Conservation (phyloP, 2,797 vertebrate species). For the Anguilla obscura region DNA sequence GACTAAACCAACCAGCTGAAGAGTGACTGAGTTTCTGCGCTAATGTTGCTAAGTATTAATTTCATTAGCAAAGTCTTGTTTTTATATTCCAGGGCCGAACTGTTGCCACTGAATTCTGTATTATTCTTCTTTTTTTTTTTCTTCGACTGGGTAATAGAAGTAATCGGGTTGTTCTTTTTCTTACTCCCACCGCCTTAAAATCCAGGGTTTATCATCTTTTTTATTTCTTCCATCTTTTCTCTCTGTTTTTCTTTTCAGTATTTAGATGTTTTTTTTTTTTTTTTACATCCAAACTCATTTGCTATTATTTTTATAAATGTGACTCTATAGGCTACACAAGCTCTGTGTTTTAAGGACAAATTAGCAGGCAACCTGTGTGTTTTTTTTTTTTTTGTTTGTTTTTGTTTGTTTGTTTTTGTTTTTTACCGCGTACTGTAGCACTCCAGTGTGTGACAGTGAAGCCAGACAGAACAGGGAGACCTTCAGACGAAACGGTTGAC, state of each 20-base stretch:
- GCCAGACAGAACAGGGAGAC: constrained; percentile 67
- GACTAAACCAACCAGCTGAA: constrained; percentile 57
- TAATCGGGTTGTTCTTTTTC: constrained; percentile 71
- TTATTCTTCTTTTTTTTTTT: constrained; percentile 46
- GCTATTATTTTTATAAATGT: constrained; percentile 69
- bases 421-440: constrained; percentile 85
- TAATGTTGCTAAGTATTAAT: constrained; percentile 37
- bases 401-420: constrained; percentile 49
- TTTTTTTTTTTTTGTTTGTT: too few species aligned
- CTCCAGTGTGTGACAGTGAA: constrained; percentile 76
- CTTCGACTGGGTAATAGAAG: constrained; percentile 54
- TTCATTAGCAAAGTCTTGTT: constrained; percentile 68
- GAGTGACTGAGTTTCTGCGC: constrained; percentile 47
- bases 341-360: constrained; percentile 75
- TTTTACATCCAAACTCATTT: constrained; percentile 68
- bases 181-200: constrained; percentile 82
- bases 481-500: constrained; percentile 40
- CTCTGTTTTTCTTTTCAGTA: constrained; percentile 65
- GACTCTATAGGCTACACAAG: constrained; percentile 73
- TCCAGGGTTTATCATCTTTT: constrained; percentile 69
- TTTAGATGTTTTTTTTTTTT: constrained; percentile 68
- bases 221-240: constrained; percentile 45
- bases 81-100: constrained; percentile 62
- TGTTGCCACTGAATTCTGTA: constrained; percentile 77
- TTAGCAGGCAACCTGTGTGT: constrained; percentile 73